A percentile compares a stretch with the other conserved stretches of the same genome.
Conservation (phyloP, 2,113 vertebrate species). For the Pipa parva region DNA sequence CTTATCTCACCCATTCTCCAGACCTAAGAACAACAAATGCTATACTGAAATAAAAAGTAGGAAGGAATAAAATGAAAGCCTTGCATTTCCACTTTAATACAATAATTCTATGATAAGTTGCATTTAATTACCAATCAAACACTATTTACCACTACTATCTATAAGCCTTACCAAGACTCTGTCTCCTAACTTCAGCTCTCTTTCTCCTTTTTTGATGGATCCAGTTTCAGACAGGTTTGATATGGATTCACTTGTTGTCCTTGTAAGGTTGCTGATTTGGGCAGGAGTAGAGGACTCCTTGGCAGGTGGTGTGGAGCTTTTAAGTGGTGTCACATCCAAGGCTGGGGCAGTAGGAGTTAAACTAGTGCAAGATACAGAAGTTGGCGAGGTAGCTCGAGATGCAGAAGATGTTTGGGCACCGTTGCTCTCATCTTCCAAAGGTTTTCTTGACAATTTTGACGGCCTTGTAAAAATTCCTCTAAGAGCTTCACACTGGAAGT, state of each 20-base stretch:
- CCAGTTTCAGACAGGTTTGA: constrained; percentile 93
- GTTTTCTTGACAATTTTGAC: constrained; percentile 80
- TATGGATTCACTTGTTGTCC: constrained; percentile 83
- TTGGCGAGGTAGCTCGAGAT: constrained; percentile 78
- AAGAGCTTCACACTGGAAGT: constrained; percentile 90
- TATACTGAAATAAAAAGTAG: too few relatives aligned
- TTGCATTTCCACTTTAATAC: too few relatives aligned
- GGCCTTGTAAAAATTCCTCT: constrained; percentile 94
- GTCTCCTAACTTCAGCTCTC: constrained; percentile 91
- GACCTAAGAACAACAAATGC: too few relatives aligned
- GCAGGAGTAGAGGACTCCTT: constrained; percentile 59
- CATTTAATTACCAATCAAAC: too few relatives aligned
- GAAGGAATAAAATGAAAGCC: too few relatives aligned
- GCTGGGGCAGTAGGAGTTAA: constrained; percentile 44
- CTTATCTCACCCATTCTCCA: too few relatives aligned
- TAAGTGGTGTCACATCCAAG: constrained; percentile 55
- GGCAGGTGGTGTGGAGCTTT: constrained; percentile 46
- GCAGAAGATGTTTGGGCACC: constrained; percentile 68
- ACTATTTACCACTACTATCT: too few relatives aligned
- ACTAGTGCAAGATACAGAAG: constrained; percentile 60
- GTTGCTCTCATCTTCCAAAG: constrained; percentile 79
- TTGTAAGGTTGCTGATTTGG: constrained; percentile 78
- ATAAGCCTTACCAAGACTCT: constrained; percentile 90
- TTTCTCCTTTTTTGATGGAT: constrained; percentile 91
- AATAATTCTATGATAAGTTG: too few relatives aligned